Conservation (phyloP, 2,888 invertebrate species). For the Nyleta sp. region DNA sequence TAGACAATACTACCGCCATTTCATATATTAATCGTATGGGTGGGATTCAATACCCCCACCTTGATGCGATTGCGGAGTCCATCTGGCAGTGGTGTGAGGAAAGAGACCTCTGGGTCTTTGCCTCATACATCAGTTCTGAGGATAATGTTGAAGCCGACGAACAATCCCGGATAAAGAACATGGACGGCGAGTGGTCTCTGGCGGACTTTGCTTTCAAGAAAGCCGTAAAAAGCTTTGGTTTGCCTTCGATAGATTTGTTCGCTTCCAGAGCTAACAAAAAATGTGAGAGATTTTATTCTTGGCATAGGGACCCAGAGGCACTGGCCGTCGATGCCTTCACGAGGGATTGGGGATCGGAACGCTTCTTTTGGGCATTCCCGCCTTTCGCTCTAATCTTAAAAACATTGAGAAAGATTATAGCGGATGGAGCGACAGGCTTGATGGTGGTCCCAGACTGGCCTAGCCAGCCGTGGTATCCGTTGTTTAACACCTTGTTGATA, state of each 20-base stretch:
- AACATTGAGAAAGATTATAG: conserved; percentile 10
- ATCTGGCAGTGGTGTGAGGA: conserved; percentile 22
- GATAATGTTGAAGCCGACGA: conserved; percentile 15
- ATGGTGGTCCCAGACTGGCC: conserved; percentile 25
- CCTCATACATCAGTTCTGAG: conserved; percentile 7
- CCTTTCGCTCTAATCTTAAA: conserved; percentile 21
- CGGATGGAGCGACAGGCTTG: conserved; percentile 18
- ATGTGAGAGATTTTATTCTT: conserved; percentile 51
- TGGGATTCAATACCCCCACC: conserved; percentile 26
- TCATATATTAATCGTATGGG: conserved; percentile 47
- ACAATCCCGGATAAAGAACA: conserved; percentile 6
- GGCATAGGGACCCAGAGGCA: conserved; percentile 60
- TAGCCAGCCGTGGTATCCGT: conserved; percentile 28
- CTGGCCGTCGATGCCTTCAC: conserved; percentile 55
- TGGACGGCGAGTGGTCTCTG: conserved; percentile 32
- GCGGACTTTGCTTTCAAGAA: background rate
- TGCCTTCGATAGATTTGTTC: conserved; percentile 23
- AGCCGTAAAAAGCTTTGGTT: background rate
- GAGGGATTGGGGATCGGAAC: conserved; percentile 64
- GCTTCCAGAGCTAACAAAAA: conserved; percentile 18
- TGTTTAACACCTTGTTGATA: conserved; percentile 34
- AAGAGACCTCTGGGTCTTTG: conserved; percentile 3
- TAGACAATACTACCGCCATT: conserved; percentile 59
- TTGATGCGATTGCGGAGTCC: conserved; percentile 16
- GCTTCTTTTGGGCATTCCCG: conserved; percentile 35